A percentile compares a stretch with the other conserved stretches of the same genome.
Evolutionary conservation across 2,797 vertebrate species (phyloP).

Genomic region (Sebastes flavidus): DNA sequence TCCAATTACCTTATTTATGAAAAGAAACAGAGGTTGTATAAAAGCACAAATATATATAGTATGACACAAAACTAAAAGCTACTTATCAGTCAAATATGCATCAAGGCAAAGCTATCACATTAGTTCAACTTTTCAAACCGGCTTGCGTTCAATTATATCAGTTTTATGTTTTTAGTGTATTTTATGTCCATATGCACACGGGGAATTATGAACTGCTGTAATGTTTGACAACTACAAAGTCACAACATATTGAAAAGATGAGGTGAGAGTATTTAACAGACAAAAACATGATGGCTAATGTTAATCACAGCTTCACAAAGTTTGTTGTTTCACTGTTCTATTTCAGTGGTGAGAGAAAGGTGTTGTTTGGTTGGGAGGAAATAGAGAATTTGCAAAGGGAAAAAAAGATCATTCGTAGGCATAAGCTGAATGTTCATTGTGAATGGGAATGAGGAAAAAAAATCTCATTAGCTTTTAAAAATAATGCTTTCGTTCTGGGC

Average conservation of each 20-base stretch:
- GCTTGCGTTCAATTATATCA: conserved; percentile 25
- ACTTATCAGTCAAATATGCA: conserved; percentile 25
- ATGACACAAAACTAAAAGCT: conserved; percentile 24
- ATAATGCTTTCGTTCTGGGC: conserved; percentile 1
- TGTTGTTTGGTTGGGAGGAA: conserved; percentile 8
- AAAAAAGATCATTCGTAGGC: neutral
- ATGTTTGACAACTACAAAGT: conserved; percentile 47
- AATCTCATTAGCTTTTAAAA: conserved; percentile 12
- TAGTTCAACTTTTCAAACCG: conserved; percentile 24
- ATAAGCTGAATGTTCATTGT: neutral
- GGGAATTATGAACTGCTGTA: conserved; percentile 18
- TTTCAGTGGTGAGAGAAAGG: neutral
- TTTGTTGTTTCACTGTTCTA: conserved; percentile 11
- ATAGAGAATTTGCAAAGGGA: neutral
- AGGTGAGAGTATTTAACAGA: conserved; percentile 25
- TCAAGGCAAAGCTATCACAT: conserved; percentile 32
- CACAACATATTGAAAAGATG: conserved; percentile 5
- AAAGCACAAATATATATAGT: conserved; percentile 15
- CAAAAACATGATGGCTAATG: conserved; percentile 17
- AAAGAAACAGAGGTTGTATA: conserved; percentile 1
- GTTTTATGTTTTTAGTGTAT: conserved; percentile 26
- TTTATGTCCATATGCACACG: conserved; percentile 6
- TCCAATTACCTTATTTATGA: neutral
- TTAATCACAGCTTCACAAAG: conserved; percentile 24
- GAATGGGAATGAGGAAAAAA: neutral